Percentiles rank a stretch among this genome's conserved stretches.
Evolutionary conservation across 2,113 vertebrate genomes (phyloP).

Genomic region (Psilopogon haemacephalus): DNA sequence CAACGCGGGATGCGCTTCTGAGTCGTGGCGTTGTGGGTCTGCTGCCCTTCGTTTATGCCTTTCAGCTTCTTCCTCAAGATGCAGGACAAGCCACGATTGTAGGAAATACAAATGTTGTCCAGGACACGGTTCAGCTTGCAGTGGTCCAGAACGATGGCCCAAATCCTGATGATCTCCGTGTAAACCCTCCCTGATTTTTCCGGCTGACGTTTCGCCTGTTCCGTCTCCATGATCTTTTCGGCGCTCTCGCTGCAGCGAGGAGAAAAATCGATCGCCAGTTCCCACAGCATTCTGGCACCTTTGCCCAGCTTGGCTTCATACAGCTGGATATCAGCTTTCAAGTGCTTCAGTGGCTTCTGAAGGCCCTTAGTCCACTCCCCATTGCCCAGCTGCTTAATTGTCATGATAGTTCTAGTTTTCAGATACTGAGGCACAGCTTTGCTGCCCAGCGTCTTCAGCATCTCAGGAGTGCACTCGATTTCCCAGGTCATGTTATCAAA

Average conservation of each 20-base stretch:
- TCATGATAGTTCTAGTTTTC: slow-evolving; percentile 75
- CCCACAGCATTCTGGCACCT: slow-evolving; percentile 82
- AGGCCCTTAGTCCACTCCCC: slow-evolving; percentile 79
- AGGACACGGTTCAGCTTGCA: slow-evolving; percentile 73
- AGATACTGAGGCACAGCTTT: slow-evolving; percentile 73
- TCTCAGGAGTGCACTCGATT: slow-evolving; percentile 81
- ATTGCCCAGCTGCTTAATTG: slow-evolving; percentile 78
- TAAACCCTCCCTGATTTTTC: slow-evolving; percentile 76
- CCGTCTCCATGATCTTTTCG: slow-evolving; percentile 73
- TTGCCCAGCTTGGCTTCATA: slow-evolving; percentile 81
- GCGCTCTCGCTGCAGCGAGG: slow-evolving; percentile 81
- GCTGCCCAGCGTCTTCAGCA: slow-evolving; percentile 75
- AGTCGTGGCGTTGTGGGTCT: slow-evolving; percentile 48
- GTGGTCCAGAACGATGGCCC: slow-evolving; percentile 82
- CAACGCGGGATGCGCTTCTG: slow-evolving; percentile 73
- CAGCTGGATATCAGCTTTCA: slow-evolving; percentile 77
- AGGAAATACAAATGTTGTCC: slow-evolving; percentile 73
- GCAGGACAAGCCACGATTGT: slow-evolving; percentile 78
- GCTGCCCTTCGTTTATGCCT: slow-evolving; percentile 61
- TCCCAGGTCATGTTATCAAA: slow-evolving; percentile 86
- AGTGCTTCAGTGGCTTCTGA: slow-evolving; percentile 76
- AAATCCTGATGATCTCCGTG: slow-evolving; percentile 83
- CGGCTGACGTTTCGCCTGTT: neutral
- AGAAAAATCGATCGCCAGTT: slow-evolving; percentile 82
- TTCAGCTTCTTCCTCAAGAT: slow-evolving; percentile 81